Conservation (phyloP, 2,113 vertebrate genomes). For the Pyxicephalus adspersus region DNA sequence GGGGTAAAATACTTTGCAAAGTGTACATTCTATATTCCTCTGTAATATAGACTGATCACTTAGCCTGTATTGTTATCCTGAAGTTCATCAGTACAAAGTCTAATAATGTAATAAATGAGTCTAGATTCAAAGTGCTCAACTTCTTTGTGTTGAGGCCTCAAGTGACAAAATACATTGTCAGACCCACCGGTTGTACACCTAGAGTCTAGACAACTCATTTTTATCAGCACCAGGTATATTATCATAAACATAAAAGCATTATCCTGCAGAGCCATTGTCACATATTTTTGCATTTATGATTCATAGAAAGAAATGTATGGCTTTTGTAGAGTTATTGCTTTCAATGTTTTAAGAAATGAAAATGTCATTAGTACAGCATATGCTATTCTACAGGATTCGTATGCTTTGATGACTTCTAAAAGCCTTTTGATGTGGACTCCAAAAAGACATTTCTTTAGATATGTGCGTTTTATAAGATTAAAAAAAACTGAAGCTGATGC, state of each 20-base stretch:
- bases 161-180: too few relatives aligned
- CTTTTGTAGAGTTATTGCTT: conserved; percentile 58
- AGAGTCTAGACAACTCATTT: neutral
- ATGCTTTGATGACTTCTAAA: conserved; percentile 79
- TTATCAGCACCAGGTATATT: conserved; percentile 26
- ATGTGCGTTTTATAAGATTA: conserved; percentile 78
- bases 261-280: conserved; percentile 17
- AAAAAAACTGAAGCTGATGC: conserved; percentile 62
- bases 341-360: conserved; percentile 60
- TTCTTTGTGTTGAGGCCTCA: too few relatives aligned
- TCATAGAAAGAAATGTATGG: conserved; percentile 54
- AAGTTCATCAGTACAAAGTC: too few relatives aligned
- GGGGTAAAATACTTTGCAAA: too few relatives aligned
- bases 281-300: conserved; percentile 55
- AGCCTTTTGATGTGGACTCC: conserved; percentile 77
- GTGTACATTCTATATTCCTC: too few relatives aligned
- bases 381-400: conserved; percentile 61
- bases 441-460: conserved; percentile 73
- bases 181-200: too few relatives aligned
- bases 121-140: too few relatives aligned
- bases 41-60: too few relatives aligned
- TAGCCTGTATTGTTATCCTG: too few relatives aligned
- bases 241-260: conserved; percentile 30
- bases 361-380: conserved; percentile 58
- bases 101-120: too few relatives aligned